Evolutionary conservation across 2,113 vertebrate species (phyloP).

Genomic region (Tetrao urogallus): DNA sequence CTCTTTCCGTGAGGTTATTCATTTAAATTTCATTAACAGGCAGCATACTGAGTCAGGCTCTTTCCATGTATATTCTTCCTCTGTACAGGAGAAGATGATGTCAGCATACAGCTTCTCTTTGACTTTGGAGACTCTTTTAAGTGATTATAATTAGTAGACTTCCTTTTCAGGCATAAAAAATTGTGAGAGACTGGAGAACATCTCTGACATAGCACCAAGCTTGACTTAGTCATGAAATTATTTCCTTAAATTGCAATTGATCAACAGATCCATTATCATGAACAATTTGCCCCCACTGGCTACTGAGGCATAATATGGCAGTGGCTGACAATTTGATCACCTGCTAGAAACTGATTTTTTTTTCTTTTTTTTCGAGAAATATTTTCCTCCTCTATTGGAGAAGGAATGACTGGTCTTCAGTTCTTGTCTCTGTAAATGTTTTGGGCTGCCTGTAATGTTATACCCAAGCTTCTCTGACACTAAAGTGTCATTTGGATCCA

Average conservation of each 20-base stretch:
- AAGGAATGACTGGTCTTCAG: accelerated
- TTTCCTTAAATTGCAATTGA: not conserved
- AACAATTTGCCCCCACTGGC: not conserved
- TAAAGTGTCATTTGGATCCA: not conserved
- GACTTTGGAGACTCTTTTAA: not conserved
- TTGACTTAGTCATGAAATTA: not conserved
- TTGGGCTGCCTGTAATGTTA: not conserved
- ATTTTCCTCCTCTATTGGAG: not conserved
- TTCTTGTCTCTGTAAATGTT: not conserved
- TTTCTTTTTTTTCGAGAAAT: not conserved
- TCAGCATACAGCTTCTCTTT: not conserved
- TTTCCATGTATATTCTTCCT: not conserved
- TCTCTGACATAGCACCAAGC: not conserved
- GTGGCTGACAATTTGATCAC: slow-evolving; percentile 1
- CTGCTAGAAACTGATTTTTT: not conserved
- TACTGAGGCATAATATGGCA: slow-evolving; percentile 2
- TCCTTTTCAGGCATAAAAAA: not conserved
- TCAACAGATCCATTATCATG: not conserved
- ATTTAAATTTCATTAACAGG: not conserved
- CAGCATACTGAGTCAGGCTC: not conserved
- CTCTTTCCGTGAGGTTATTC: not conserved
- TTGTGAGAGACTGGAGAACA: not conserved
- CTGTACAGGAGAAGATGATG: not conserved
- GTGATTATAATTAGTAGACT: not conserved
- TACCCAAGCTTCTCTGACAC: not conserved